Evolutionary conservation across 2,113 vertebrate species (phyloP), one percentile per base, ranked within the genome.

Genomic region (Callithrix jacchus): DNA sequence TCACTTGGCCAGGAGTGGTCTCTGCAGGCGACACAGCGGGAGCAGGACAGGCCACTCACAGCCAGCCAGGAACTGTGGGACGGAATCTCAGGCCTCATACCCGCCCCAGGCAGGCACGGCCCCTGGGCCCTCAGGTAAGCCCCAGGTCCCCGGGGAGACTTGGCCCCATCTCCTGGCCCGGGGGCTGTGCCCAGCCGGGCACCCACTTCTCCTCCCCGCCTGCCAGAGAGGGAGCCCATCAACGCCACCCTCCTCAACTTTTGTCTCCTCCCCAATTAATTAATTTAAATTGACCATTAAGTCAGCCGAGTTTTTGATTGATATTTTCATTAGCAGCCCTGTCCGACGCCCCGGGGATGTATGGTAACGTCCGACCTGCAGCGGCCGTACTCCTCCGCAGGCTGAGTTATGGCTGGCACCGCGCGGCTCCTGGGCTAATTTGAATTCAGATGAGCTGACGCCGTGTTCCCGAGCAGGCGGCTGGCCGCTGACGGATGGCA

Each of bases 381-480:
- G 98, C 96, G 98, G 98, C 98, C 97, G 98, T 97, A 98, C 98
- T 98, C 98, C 99, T 98, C 98, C 98, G 98, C 98, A 96, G 97
- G 71, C 98, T 99, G 99, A 99, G 98, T 99, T 99, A 99, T 99
- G 99, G 99, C 99, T 98, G 40, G 98, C 97, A 98, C 98, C 97
- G 98, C 98, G 98, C 99, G 98, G 98, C 98, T 98, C 98, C 98
- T 98, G 97, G 99, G 99, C 98, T 99, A 99, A 99, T 99, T 99
- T 99, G 99, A 99, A 99, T 99, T 99, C 99, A 99, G 99, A 99
- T 99, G 99, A 99, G 99, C 98, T 99, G 99, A 98, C 97, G 98
- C 98, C 98, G 98, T 98, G 99, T 99, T 99, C 99, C 98, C 97
- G 99, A 99, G 99, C 98, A 98, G 99, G 99, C 99, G 93, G 96